Conservation (phyloP, 2,113 vertebrate genomes). For the Apistogramma diplotaenia region DNA sequence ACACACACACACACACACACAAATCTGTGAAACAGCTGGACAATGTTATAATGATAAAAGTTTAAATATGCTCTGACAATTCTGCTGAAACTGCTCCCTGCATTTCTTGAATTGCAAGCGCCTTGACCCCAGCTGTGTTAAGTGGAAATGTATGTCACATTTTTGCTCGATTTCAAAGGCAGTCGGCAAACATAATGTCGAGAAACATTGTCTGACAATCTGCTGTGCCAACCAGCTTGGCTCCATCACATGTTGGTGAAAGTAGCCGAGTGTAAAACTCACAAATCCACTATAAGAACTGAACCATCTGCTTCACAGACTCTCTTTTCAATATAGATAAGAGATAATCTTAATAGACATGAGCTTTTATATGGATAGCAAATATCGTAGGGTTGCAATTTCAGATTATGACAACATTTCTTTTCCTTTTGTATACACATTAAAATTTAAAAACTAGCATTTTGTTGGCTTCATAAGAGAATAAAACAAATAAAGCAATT, state of each 20-base stretch:
- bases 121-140: background rate
- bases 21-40: background rate
- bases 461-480: slow-evolving; percentile 8
- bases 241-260: background rate
- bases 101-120: background rate
- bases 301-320: background rate
- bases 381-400: background rate
- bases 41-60: background rate
- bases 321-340: background rate
- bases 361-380: background rate
- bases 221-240: background rate
- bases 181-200: background rate
- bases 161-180: background rate
- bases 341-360: background rate
- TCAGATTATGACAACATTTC: background rate
- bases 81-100: background rate
- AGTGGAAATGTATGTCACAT: background rate
- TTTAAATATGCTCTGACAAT: background rate
- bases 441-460: background rate
- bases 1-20: too few relatives aligned
- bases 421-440: background rate
- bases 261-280: background rate
- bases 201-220: background rate
- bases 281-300: background rate
- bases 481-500: background rate